phyloP scores from a whole-genome alignment of 2,113 vertebrate genomes.

The Epinephelus cyanopodus region DNA sequence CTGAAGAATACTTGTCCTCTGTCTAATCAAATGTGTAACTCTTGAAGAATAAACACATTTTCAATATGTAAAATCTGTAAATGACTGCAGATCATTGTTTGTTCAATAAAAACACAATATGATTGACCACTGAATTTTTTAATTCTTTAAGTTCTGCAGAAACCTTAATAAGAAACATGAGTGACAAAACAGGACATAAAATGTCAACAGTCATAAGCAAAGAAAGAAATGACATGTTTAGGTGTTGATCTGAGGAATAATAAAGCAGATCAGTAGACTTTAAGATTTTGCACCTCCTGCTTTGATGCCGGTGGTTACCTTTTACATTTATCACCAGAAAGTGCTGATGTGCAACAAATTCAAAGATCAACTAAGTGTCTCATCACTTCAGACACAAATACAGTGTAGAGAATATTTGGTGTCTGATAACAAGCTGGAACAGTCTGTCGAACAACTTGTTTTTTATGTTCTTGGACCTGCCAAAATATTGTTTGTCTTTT shows the following conservation, averaged over 20 bases:
- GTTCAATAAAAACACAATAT: conserved; percentile 28
- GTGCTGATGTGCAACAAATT: no score
- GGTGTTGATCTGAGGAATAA: background rate
- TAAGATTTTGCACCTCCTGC: background rate
- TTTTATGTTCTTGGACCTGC: no score
- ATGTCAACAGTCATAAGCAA: background rate
- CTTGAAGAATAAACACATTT: no score
- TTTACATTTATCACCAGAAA: background rate
- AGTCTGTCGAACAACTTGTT: no score
- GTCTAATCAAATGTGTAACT: no score
- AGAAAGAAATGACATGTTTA: background rate
- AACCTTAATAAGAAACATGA: background rate
- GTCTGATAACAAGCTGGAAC: no score
- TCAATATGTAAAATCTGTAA: background rate
- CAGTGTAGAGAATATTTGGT: no score
- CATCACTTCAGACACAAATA: no score
- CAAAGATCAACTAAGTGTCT: no score
- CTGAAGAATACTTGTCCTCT: no score
- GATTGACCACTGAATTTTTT: no score
- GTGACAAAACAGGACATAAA: background rate
- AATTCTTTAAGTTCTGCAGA: background rate
- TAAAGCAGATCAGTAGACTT: background rate
- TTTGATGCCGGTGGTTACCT: background rate
- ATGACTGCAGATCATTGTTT: background rate
- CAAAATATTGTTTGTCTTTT: no score